These are phyloP conservation scores for Stichodactyla mertensii DNA, from an alignment of 64 coral and sea anemone species.

Conservation along the genomic window DNA sequence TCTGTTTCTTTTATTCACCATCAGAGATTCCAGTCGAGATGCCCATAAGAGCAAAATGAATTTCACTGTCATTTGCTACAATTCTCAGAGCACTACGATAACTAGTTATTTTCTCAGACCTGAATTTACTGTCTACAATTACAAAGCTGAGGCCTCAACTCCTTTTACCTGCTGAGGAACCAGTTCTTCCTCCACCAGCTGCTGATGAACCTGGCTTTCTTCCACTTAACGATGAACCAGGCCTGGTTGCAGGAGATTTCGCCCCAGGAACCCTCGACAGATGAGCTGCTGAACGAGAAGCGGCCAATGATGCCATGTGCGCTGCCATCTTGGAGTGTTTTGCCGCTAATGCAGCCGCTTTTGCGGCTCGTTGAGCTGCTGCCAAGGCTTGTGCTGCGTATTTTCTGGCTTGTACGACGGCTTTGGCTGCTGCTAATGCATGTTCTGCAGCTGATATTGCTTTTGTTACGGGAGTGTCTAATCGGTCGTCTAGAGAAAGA, in stretches of 20 bases:
- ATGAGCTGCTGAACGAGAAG: not conserved
- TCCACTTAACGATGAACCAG: not conserved
- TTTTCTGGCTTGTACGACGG: not conserved
- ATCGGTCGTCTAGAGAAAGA: not conserved
- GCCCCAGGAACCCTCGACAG: not conserved
- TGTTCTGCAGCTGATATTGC: slow-evolving; percentile 9
- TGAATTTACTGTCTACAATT: not conserved
- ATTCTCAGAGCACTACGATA: no score
- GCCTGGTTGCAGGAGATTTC: not conserved
- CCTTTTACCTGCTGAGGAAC: not conserved
- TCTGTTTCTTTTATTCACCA: no score
- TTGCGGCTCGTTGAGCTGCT: not conserved
- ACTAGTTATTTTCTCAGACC: no score
- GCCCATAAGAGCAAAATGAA: no score
- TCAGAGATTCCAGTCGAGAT: no score
- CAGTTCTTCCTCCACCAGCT: not conserved
- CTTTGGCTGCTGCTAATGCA: slow-evolving; percentile 16
- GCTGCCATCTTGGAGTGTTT: not conserved
- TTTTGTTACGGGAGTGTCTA: not conserved
- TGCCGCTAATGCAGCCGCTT: slow-evolving; percentile 11
- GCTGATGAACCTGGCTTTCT: not conserved
- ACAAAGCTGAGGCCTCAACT: not conserved
- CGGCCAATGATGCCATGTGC: slow-evolving; percentile 3
- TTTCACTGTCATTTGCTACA: no score
- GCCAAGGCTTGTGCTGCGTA: slow-evolving; percentile 6